Conservation (phyloP, 2,797 vertebrate genomes). For the Typhlichthys eigenmanni region DNA sequence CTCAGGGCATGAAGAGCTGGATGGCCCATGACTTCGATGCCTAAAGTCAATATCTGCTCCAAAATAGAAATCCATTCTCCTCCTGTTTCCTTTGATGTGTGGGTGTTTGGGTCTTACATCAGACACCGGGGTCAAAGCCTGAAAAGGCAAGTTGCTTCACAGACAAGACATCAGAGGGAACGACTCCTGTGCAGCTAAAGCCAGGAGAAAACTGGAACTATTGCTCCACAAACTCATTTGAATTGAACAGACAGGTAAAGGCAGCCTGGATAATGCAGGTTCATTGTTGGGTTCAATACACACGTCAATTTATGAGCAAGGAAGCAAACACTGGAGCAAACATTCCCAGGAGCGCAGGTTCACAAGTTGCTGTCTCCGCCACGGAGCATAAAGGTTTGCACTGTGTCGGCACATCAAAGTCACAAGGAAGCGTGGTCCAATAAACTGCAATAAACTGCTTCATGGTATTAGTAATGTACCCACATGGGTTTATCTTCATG, state of each 20-base stretch:
- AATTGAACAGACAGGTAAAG: slow-evolving; percentile 65
- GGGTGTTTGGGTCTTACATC: slow-evolving; percentile 83
- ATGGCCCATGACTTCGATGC: slow-evolving; percentile 72
- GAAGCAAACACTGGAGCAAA: slow-evolving; percentile 50
- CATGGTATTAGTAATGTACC: slow-evolving; percentile 64
- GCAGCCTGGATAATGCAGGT: slow-evolving; percentile 53
- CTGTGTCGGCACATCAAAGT: slow-evolving; percentile 87
- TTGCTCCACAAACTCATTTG: slow-evolving; percentile 52
- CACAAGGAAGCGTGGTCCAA: slow-evolving; percentile 79
- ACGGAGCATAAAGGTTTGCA: slow-evolving; percentile 82
- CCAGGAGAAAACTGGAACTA: slow-evolving; percentile 38
- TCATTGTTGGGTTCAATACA: slow-evolving; percentile 61
- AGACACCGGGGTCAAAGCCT: slow-evolving; percentile 80
- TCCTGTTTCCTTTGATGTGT: slow-evolving; percentile 76
- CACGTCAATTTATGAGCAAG: slow-evolving; percentile 59
- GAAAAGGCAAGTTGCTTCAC: slow-evolving; percentile 80
- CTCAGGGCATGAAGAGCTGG: slow-evolving; percentile 67
- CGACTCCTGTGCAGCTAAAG: slow-evolving; percentile 66
- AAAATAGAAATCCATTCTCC: slow-evolving; percentile 78
- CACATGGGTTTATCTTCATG: slow-evolving; percentile 68
- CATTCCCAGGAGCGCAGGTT: slow-evolving; percentile 17
- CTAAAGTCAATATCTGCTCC: slow-evolving; percentile 78
- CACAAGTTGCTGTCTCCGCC: slow-evolving; percentile 79
- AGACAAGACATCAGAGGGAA: slow-evolving; percentile 74
- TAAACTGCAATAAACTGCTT: slow-evolving; percentile 80